A percentile compares a stretch with the other conserved stretches of the same genome.
Evolutionary conservation across 37 sponge, comb jelly and placozoan species (phyloP).

Genomic region (Mnemiopsis leidyi): DNA sequence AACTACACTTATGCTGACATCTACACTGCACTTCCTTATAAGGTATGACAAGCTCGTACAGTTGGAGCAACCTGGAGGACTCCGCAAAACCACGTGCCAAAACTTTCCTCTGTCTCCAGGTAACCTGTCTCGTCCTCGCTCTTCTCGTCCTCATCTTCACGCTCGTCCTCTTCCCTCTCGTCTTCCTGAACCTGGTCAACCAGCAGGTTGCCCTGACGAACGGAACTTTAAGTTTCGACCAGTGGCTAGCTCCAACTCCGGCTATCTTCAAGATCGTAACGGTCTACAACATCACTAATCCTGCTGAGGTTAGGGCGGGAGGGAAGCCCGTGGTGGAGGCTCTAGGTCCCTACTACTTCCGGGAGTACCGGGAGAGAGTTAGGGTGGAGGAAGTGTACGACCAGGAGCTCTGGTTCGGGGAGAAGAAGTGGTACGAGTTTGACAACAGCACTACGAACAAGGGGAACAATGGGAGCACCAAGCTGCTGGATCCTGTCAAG

Average conservation of each 20-base stretch:
- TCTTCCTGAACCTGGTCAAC: constrained; percentile 8
- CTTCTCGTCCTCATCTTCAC: neutral
- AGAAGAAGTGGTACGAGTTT: constrained; percentile 53
- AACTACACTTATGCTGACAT: too few species aligned
- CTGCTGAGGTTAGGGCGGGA: neutral
- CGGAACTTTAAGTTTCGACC: neutral
- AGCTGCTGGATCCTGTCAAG: neutral
- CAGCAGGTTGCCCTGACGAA: neutral
- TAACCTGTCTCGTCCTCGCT: neutral
- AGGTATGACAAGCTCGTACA: neutral
- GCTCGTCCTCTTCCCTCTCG: neutral
- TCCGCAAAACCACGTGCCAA: neutral
- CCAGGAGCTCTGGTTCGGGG: neutral
- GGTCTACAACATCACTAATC: constrained; percentile 32
- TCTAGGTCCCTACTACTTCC: constrained; percentile 40
- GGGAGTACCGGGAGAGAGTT: constrained; percentile 45
- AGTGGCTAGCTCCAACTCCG: constrained; percentile 33
- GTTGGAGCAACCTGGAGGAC: neutral
- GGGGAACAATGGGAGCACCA: neutral
- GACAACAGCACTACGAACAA: neutral
- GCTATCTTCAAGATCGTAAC: constrained; percentile 47
- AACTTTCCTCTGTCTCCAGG: neutral
- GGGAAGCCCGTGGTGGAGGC: neutral
- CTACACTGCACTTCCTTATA: neutral
- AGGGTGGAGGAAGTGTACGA: constrained; percentile 24